Evolutionary conservation across 1,140 invertebrate genomes (phyloP).

Genomic region (Epicauta chinensis): DNA sequence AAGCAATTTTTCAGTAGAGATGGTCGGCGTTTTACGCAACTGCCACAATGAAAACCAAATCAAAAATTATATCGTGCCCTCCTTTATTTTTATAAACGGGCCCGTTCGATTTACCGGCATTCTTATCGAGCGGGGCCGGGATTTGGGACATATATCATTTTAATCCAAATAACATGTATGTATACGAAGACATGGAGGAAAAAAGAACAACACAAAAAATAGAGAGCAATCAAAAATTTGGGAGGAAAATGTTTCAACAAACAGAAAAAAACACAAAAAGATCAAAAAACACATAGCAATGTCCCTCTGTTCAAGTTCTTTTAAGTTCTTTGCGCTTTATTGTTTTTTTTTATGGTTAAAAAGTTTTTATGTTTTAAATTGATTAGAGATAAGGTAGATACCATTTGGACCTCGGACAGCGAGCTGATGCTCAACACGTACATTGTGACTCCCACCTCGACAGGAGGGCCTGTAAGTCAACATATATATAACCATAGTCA

Average conservation of each 20-base stretch:
- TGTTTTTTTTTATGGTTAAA: no score
- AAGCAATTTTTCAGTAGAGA: constrained; percentile 8
- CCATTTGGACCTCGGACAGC: constrained; percentile 98
- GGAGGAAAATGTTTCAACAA: no score
- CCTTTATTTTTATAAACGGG: constrained; percentile 27
- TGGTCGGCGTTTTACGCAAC: background rate
- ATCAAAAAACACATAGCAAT: constrained; percentile 15
- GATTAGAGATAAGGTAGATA: constrained; percentile 49
- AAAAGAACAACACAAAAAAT: background rate
- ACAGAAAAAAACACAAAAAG: no score
- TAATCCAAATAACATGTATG: no score
- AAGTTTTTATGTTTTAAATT: no score
- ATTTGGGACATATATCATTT: constrained; percentile 34
- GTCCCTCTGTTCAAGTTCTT: no score
- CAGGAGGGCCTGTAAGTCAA: constrained; percentile 80
- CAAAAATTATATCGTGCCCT: constrained; percentile 43
- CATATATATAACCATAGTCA: constrained; percentile 21
- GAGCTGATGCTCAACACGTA: constrained; percentile 98
- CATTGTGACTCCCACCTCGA: constrained; percentile 95
- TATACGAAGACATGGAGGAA: no score
- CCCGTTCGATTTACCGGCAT: constrained; percentile 30
- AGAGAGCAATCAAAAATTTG: no score
- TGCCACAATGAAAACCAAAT: constrained; percentile 32
- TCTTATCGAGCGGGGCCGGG: constrained; percentile 29
- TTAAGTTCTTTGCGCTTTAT: no score